A percentile compares a stretch with the other conserved stretches of the same genome.
Conservation (phyloP, 2,113 vertebrate genomes). For the Rhinopomastus cyanomelas region DNA sequence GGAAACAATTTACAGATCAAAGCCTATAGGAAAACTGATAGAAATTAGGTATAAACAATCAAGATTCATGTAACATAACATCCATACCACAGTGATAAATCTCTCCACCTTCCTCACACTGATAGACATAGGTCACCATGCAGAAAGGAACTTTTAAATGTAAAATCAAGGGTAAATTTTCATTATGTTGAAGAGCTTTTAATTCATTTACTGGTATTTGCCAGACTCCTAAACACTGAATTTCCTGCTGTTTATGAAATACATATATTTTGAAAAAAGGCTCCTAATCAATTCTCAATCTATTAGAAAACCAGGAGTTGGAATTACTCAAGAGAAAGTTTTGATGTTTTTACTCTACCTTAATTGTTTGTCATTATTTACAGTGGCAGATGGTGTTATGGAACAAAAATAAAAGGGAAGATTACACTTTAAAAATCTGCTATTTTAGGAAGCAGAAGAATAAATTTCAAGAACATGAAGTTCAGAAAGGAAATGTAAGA, state of each 20-base stretch:
- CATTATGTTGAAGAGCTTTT: neutral
- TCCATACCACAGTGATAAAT: neutral
- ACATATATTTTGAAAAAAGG: neutral
- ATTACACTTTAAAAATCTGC: neutral
- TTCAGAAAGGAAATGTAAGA: neutral
- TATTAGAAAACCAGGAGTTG: neutral
- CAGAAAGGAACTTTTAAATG: neutral
- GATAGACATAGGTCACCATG: neutral
- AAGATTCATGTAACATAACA: neutral
- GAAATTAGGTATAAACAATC: neutral
- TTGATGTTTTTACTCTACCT: neutral
- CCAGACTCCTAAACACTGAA: neutral
- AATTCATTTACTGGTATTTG: neutral
- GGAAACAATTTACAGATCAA: neutral
- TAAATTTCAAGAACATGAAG: neutral
- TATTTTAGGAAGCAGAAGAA: neutral
- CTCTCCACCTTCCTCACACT: neutral
- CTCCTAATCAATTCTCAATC: neutral
- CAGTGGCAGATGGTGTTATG: neutral
- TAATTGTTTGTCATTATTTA: neutral
- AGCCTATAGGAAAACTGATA: neutral
- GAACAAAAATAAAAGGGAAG: neutral
- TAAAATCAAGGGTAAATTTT: neutral
- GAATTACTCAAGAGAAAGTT: neutral
- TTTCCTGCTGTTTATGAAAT: neutral